Percentiles rank a stretch among this genome's conserved stretches.
These are phyloP conservation scores for Thunnus thynnus DNA, from an alignment of 2,113 vertebrate genomes.

Conservation along the genomic window DNA sequence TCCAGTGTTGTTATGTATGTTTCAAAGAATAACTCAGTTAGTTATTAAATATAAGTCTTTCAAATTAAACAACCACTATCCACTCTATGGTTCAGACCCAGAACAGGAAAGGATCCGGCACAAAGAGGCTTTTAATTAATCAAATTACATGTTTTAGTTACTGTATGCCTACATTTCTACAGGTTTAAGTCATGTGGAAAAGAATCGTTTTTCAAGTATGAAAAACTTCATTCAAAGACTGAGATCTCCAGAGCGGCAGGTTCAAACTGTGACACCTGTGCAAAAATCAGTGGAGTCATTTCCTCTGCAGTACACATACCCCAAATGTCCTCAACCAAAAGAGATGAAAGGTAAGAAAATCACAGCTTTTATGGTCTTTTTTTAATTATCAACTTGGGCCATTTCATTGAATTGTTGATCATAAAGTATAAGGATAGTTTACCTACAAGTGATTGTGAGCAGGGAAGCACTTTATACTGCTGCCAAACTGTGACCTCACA, in stretches of 20 bases:
- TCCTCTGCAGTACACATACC: conserved; percentile 62
- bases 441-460: background rate
- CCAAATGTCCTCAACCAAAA: conserved; percentile 59
- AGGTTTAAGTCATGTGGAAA: conserved; percentile 74
- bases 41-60: no score
- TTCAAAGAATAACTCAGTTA: no score
- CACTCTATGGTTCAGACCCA: no score
- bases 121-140: no score
- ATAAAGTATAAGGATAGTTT: no score
- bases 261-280: background rate
- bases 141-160: no score
- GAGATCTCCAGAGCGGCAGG: rapidly evolving
- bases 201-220: conserved; percentile 68
- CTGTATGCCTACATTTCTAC: background rate
- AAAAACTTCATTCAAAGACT: conserved; percentile 45
- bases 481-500: background rate
- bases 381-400: background rate
- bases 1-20: no score
- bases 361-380: background rate
- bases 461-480: no score
- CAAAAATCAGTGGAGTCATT: conserved; percentile 45
- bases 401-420: background rate
- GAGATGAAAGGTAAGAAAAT: conserved; percentile 48
- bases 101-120: no score
- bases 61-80: no score